Base-by-base conservation (phyloP, 2,888 invertebrate genomes). In the Drosophila prostipennis region DNA sequence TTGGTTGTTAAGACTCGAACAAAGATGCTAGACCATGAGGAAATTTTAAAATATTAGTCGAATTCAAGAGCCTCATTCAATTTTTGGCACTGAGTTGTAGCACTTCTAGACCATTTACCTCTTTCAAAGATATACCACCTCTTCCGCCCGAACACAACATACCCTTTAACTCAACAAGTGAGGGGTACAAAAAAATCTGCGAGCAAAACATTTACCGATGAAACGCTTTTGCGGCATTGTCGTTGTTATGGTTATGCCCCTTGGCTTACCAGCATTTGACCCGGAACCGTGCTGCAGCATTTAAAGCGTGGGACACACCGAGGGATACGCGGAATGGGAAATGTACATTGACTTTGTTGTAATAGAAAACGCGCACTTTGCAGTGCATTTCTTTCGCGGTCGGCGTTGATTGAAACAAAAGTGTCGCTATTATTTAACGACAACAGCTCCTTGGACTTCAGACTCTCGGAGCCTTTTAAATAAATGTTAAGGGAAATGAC, bases 381-480 rank as follows among this genome's bases (percentile, higher is more conserved):
- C 87, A 72, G 72, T 63, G 59, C 77, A 64, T 72, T 78, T 75
- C 80, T 60, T 78, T 72, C 79, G 70, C 73, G 69, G 75, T 64
- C 39, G 64, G 52, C 56, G 67, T 53, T 79, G 79, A 76, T 60
- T 52, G 67, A 79, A 77, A 72, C 82, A 79, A 82, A 87, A 77
- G 82, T 82, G 87, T 81, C 87, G 87, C 82, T 84, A 77, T 82
- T 87, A 84, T 84, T 87, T 84, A 82, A 81, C 87, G 84, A 72
- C 77, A 79, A 81, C 74, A 72, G 61, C 70, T 79, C 71, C 69
- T 76, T 74, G 72, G 81, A 72, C 78, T 46, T 57, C 67, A 32
- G 32, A 43, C 67, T 64, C 42, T 65, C 43, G 43, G 36, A 11
- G 58, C 70, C 80, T 80, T 78, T 82, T 77, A 87, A 65, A 64